These are phyloP conservation scores for Rhimphoctona megacephalus DNA, from an alignment of 2,888 invertebrate species.

Conservation along the genomic window DNA sequence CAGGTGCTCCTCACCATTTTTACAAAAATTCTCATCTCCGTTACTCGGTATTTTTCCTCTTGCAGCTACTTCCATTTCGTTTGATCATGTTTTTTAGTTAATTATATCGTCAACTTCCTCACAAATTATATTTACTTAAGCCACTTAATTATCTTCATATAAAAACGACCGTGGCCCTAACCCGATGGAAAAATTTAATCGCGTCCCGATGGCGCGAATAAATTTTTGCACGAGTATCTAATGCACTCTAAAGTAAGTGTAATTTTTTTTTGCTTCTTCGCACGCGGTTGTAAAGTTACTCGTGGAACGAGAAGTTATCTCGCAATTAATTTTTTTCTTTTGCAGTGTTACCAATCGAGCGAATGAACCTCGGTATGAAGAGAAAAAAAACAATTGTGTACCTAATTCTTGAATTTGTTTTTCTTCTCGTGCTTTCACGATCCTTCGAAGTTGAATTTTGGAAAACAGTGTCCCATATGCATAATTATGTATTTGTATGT, in stretches of 20 bases:
- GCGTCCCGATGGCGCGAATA: not conserved
- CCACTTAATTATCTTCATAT: constrained; percentile 41
- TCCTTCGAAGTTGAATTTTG: not conserved
- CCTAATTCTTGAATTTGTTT: not conserved
- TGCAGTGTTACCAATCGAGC: constrained; percentile 34
- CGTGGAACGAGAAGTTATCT: not conserved
- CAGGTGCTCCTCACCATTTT: not conserved
- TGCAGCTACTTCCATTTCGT: constrained; percentile 4
- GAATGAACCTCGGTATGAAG: constrained; percentile 15
- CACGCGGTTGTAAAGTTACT: constrained; percentile 23
- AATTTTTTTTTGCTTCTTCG: not conserved
- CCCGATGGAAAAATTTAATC: constrained; percentile 9
- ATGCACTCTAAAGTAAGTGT: not conserved
- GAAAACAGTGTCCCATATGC: not conserved
- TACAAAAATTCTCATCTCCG: constrained; percentile 1
- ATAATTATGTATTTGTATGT: constrained; percentile 12
- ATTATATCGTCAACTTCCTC: not conserved
- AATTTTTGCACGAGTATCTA: constrained; percentile 18
- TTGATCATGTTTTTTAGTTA: not conserved
- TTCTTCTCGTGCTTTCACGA: constrained; percentile 22
- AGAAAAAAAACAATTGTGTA: not conserved
- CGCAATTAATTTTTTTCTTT: not conserved
- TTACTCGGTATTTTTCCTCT: not conserved
- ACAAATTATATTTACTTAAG: constrained; percentile 29
- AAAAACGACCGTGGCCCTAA: constrained; percentile 39